phyloP scores from a whole-genome alignment of 2,888 invertebrate genomes.

The Micoletzkya japonica region DNA sequence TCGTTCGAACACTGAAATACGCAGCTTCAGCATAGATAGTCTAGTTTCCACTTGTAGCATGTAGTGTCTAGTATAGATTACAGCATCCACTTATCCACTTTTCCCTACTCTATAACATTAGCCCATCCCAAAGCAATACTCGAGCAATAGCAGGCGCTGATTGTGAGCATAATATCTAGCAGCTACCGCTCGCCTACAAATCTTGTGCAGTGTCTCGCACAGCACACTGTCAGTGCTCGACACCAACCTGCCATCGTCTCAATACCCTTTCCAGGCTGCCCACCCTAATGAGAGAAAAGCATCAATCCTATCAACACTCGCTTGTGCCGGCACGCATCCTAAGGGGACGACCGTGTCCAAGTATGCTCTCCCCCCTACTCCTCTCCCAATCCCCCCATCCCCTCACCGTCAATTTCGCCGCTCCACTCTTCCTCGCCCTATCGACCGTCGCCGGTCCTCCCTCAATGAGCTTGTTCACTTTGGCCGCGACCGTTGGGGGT shows the following conservation, averaged over 20 bases:
- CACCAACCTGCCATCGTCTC: too few relatives aligned
- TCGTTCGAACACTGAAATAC: neutral
- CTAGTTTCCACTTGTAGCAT: too few relatives aligned
- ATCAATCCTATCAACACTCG: neutral
- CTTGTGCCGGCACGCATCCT: neutral
- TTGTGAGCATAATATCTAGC: neutral
- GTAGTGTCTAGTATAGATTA: too few relatives aligned
- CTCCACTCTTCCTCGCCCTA: conserved; percentile 6
- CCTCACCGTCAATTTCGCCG: conserved; percentile 16
- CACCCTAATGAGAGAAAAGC: neutral
- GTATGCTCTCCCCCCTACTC: neutral
- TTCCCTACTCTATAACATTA: too few relatives aligned
- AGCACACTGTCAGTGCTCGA: too few relatives aligned
- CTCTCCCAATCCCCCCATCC: too few relatives aligned
- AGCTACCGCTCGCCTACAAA: neutral
- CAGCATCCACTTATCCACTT: too few relatives aligned
- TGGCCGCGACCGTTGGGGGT: conserved; percentile 58
- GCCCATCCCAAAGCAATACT: too few relatives aligned
- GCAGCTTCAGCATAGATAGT: too few relatives aligned
- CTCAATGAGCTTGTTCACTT: conserved; percentile 59
- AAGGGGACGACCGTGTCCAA: neutral
- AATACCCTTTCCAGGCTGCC: too few relatives aligned
- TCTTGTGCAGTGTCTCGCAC: too few relatives aligned
- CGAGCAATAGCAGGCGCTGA: neutral
- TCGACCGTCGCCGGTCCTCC: conserved; percentile 12